These are phyloP conservation scores for Intellagama lesueurii DNA, from an alignment of 2,797 vertebrate species.

Conservation along the genomic window DNA sequence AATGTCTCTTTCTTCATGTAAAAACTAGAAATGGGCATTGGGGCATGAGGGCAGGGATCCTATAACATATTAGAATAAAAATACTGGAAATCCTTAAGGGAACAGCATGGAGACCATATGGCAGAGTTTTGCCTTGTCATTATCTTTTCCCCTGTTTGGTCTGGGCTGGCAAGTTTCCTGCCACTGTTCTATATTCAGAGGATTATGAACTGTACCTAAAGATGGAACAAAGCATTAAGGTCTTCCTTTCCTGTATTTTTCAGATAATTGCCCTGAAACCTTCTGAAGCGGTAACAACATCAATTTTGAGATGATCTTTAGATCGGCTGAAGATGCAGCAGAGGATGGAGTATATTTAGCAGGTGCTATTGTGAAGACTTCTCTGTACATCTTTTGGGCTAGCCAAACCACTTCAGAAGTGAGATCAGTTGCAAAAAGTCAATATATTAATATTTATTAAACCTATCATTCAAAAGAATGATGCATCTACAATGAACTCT, in stretches of 20 bases:
- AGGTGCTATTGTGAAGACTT: conserved; percentile 20
- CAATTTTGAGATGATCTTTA: rapidly evolving
- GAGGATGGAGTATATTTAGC: conserved; percentile 12
- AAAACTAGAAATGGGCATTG: background rate
- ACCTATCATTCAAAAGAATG: conserved; percentile 43
- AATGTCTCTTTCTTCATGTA: background rate
- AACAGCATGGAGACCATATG: too few relatives aligned
- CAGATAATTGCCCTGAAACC: background rate
- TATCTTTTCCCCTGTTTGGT: too few relatives aligned
- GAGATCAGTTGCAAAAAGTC: conserved; percentile 59
- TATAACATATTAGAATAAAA: too few relatives aligned
- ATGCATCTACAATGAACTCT: conserved; percentile 66
- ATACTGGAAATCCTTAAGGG: too few relatives aligned
- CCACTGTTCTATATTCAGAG: background rate
- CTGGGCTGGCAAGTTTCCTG: too few relatives aligned
- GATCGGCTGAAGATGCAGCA: conserved; percentile 56
- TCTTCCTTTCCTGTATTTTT: conserved; percentile 1
- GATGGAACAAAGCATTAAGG: conserved; percentile 21
- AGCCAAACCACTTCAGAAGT: conserved; percentile 52
- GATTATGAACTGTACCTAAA: background rate
- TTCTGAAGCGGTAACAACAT: background rate
- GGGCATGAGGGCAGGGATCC: background rate
- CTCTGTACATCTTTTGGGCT: conserved; percentile 22
- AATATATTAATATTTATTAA: conserved; percentile 27
- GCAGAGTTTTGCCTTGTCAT: too few relatives aligned